Evolutionary conservation across 1,140 invertebrate species (phyloP).

Genomic region (Lethrus apterus): DNA sequence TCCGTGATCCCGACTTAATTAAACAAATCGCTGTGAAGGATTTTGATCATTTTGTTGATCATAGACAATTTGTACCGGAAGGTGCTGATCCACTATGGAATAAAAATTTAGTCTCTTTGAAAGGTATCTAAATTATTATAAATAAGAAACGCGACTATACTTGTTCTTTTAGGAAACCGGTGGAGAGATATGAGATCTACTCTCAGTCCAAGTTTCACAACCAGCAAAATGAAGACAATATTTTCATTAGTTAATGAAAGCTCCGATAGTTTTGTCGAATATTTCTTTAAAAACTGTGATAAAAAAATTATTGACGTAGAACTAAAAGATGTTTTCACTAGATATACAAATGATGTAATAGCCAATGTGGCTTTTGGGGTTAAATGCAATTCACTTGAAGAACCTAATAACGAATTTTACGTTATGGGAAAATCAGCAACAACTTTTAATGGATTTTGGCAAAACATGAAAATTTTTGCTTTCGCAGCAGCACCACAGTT

Average conservation of each 20-base stretch:
- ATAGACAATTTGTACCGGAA: constrained; percentile 41
- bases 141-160: too few relatives aligned
- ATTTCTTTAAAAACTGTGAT: too few relatives aligned
- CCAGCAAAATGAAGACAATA: constrained; percentile 51
- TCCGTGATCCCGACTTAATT: constrained; percentile 54
- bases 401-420: constrained; percentile 39
- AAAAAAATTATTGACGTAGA: too few relatives aligned
- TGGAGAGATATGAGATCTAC: constrained; percentile 51
- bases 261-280: constrained; percentile 29
- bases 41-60: constrained; percentile 57
- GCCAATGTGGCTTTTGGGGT: constrained; percentile 40
- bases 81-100: constrained; percentile 48
- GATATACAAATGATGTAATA: constrained; percentile 42
- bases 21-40: constrained; percentile 54
- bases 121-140: too few relatives aligned
- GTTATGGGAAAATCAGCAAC: too few relatives aligned
- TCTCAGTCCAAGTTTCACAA: constrained; percentile 51
- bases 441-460: too few relatives aligned
- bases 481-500: too few relatives aligned
- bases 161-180: constrained; percentile 30
- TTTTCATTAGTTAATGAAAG: constrained; percentile 43
- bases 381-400: constrained; percentile 36
- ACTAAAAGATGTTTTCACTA: not conserved
- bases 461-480: too few relatives aligned
- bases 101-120: constrained; percentile 47